Percentiles rank a stretch among this genome's conserved stretches.
Conservation (phyloP, 92 coral and sea anemone genomes). For the Micromussa lordhowensis region DNA sequence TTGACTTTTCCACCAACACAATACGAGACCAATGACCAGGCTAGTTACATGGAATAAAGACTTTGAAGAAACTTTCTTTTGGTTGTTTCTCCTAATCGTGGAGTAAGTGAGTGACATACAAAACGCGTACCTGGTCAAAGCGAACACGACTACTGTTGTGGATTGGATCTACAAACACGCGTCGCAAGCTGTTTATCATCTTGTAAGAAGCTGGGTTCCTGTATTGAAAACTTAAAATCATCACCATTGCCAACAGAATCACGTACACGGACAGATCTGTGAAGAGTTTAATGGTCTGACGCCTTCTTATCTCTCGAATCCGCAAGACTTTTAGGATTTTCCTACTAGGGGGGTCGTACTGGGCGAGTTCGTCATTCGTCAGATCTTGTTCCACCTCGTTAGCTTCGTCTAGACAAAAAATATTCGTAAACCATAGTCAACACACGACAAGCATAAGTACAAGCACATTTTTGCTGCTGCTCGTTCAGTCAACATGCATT, state of each 20-base stretch:
- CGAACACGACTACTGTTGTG: conserved; percentile 41
- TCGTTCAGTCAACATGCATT: no score
- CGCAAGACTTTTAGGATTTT: conserved; percentile 47
- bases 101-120: background rate
- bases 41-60: background rate
- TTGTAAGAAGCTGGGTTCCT: conserved; percentile 65
- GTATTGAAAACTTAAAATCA: conserved; percentile 66
- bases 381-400: conserved; percentile 31
- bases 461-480: no score
- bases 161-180: conserved; percentile 59
- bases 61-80: background rate
- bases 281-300: conserved; percentile 41
- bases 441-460: background rate
- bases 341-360: conserved; percentile 63
- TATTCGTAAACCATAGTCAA: background rate
- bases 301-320: conserved; percentile 46
- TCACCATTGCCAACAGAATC: conserved; percentile 51
- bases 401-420: conserved; percentile 16
- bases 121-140: conserved; percentile 14
- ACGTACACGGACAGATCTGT: conserved; percentile 67
- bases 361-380: conserved; percentile 17
- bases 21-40: background rate
- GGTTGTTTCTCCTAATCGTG: background rate
- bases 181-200: conserved; percentile 56
- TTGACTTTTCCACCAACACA: background rate